phyloP scores from a whole-genome alignment of 2,888 invertebrate species.

The Gandaritis pyraliata region DNA sequence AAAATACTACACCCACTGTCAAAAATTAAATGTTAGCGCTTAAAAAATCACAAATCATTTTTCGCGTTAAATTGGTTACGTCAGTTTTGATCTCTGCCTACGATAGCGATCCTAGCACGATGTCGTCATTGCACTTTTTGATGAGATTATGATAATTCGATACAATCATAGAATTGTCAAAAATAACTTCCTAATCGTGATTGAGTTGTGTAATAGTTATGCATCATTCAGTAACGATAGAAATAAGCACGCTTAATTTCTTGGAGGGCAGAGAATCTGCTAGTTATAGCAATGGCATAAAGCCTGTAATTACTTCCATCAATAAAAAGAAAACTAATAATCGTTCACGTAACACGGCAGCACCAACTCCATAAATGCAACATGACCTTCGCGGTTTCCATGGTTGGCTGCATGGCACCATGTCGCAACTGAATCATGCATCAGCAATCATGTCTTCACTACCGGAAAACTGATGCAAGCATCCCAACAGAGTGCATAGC shows the following conservation, averaged over 20 bases:
- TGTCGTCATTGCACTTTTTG: constrained; percentile 5
- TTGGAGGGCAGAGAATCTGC: no score
- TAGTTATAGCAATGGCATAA: no score
- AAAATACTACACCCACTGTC: background rate
- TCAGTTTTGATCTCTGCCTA: constrained; percentile 12
- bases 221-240: no score
- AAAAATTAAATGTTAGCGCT: no score
- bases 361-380: constrained; percentile 12
- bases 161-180: constrained; percentile 30
- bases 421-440: constrained; percentile 17
- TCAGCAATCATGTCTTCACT: constrained; percentile 12
- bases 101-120: constrained; percentile 22
- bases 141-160: constrained; percentile 25
- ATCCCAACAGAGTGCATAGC: background rate
- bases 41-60: background rate
- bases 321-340: constrained; percentile 8
- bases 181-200: constrained; percentile 22
- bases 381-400: constrained; percentile 20
- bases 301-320: background rate
- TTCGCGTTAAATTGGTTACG: constrained; percentile 15
- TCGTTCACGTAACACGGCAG: background rate
- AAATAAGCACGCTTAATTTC: no score
- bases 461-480: constrained; percentile 25
- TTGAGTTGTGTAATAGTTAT: constrained; percentile 19
- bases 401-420: constrained; percentile 20